Base-by-base conservation (phyloP, 2,113 vertebrate genomes). In the Procavia capensis region DNA sequence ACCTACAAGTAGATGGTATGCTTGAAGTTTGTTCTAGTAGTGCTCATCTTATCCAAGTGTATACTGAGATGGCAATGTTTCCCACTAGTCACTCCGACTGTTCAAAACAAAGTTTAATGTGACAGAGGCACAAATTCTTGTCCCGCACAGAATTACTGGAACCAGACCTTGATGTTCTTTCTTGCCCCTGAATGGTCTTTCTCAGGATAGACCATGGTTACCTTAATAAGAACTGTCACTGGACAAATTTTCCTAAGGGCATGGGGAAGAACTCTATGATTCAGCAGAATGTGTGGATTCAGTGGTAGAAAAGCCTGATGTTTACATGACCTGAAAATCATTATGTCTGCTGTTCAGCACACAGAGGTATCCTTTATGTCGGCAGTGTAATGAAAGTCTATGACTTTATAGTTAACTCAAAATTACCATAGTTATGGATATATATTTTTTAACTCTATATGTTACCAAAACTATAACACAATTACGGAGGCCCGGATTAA, bases 211-310 rank as follows among this genome's bases (percentile, higher is more conserved):
- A 96, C 82, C 89, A 47, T 39, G 82, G 36, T 88, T 79, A 39
- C 63, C 87, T 93, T 96, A 96, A 96, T 93, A 89, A 88, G 31
- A 96, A 91, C 36, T 96, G 95, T 54, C 88, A 95, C 63, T 92
- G 88, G 94, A 88, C 88, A 85, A 85, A 88, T 83, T 97, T 96
- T 96, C 83, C 93, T 92, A 70, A 75, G 83, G 93, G 47, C 50
- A 84, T 66, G 9, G 24, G 50, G 34, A 94, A 78, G 27, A 93
- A 80, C 78, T 61, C 36, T 89, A 24, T 66, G 45, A 24, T 64
- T 88, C 91, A 36, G 82, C 74, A 91, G 54, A 91, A 79, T 19
- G 39, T 94, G 86, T 57, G 59, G 47, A 72, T 78, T 85, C 22
- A 79, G 27, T 17, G 88, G 61, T 92, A 13, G 57, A 75, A 95